A percentile compares a stretch with the other conserved stretches of the same genome.
These are phyloP conservation scores for Cordylochernes scorpioides DNA, from an alignment of 2,888 invertebrate genomes.

Conservation along the genomic window DNA sequence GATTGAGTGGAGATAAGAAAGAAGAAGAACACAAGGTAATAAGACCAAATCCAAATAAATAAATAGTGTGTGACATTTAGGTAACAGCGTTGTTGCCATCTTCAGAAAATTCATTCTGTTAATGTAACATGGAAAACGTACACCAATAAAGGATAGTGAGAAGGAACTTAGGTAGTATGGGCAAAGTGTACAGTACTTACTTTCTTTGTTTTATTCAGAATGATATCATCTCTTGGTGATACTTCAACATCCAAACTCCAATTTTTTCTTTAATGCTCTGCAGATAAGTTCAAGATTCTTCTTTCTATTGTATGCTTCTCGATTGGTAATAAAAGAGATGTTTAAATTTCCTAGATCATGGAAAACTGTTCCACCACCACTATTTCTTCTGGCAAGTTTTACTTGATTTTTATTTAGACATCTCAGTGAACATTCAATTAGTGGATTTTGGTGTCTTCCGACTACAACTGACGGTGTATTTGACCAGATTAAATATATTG, in stretches of 20 bases:
- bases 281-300: conserved; percentile 66
- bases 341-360: conserved; percentile 83
- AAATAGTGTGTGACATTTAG: too few relatives aligned
- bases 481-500: conserved; percentile 59
- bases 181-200: conserved; percentile 17
- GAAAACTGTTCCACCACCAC: conserved; percentile 85
- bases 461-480: conserved; percentile 84
- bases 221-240: conserved; percentile 58
- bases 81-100: too few relatives aligned
- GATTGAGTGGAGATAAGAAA: too few relatives aligned
- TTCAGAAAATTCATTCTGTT: too few relatives aligned
- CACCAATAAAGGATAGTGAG: conserved; percentile 1
- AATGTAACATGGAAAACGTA: conserved; percentile 1
- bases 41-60: too few relatives aligned
- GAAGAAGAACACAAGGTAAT: too few relatives aligned
- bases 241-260: conserved; percentile 50
- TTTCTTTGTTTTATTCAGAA: conserved; percentile 34
- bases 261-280: conserved; percentile 46
- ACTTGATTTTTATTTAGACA: conserved; percentile 38
- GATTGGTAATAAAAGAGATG: conserved; percentile 63
- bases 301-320: conserved; percentile 51
- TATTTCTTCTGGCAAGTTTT: conserved; percentile 56
- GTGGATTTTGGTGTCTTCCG: conserved; percentile 89
- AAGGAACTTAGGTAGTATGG: conserved; percentile 1
- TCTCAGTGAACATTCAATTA: conserved; percentile 59